Base-by-base conservation (phyloP, 2,888 invertebrate species). In the Tinea trinotella region DNA sequence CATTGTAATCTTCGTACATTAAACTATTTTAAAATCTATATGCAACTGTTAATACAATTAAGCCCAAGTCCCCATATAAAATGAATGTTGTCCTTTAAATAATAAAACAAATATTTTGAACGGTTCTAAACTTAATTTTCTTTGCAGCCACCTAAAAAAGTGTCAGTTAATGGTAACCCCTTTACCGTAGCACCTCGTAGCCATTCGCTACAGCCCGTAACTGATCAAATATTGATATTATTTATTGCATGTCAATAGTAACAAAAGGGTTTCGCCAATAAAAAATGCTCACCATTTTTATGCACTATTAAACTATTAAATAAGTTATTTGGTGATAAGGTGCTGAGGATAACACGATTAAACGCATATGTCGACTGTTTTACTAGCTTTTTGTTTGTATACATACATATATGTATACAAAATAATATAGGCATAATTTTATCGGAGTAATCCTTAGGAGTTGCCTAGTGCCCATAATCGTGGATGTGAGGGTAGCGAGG, bases 171-270 rank as follows among this genome's bases (percentile, higher is more conserved):
- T 40, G n/a, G 2, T 2, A 15, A 40, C 40, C 24, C 40, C 40
- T 40, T 40, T 40, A 40, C 2, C 40, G 40, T 40, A 40, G 40
- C 40, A 40, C 40, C 12, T 40, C 13, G 30, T 30, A 30, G 30
- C n/a, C 40, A 7, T 12, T 19, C 19, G 46, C 15, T 46, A 19
- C 46, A 60, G 62, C 57, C 73, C 76, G 75, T 80, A 68, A 70
- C 83, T 65, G 72, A 82, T 82, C 74, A 75, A 80, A 82, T 76
- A 81, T 81, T 77, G 63, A 74, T 74, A 65, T 70, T 68, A 83
- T 81, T 80, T 82, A 82, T 82, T 64, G 68, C 68, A 60, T 66
- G 73, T 77, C 83, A 66, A 82, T 83, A 75, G 62, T 68, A 64
- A 70, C 55, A 79, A 83, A 80, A 78, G 81, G 79, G n/a, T n/a